Conservation (phyloP, 2,113 vertebrate species). For the Octodon degus region DNA sequence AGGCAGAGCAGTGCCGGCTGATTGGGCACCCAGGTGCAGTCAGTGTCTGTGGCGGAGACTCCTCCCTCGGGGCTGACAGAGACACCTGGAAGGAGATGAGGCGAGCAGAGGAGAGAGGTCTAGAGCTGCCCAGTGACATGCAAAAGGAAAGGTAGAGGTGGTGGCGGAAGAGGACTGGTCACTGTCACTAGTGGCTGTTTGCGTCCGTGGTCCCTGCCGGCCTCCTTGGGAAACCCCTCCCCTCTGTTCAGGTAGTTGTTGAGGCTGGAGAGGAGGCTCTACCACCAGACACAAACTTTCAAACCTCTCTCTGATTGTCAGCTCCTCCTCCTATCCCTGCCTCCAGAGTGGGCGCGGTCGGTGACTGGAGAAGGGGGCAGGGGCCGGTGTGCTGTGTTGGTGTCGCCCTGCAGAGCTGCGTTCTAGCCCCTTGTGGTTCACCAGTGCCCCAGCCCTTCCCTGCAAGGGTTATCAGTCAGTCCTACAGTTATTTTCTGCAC, state of each 20-base stretch:
- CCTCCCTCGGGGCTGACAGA: not conserved
- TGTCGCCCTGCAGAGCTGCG: not conserved
- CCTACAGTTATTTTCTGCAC: not conserved
- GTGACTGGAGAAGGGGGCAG: too few species aligned
- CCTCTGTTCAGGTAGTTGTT: not conserved
- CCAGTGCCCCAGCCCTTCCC: too few species aligned
- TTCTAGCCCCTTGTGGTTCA: not conserved
- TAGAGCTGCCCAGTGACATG: not conserved
- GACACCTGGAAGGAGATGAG: not conserved
- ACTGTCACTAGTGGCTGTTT: not conserved
- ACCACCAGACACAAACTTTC: not conserved
- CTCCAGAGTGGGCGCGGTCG: not conserved
- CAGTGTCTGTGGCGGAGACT: not conserved
- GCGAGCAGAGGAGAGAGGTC: not conserved
- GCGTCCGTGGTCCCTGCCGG: not conserved
- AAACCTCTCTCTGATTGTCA: not conserved
- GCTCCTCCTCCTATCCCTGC: not conserved
- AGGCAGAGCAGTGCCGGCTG: not conserved
- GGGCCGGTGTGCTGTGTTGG: not conserved
- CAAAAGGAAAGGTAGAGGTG: not conserved
- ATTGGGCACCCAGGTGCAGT: not conserved
- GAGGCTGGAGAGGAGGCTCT: fast-evolving
- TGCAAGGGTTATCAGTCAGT: too few species aligned
- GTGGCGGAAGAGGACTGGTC: not conserved
- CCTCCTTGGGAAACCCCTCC: not conserved